Conservation (phyloP, 2,888 invertebrate genomes). For the Hedya salicella region DNA sequence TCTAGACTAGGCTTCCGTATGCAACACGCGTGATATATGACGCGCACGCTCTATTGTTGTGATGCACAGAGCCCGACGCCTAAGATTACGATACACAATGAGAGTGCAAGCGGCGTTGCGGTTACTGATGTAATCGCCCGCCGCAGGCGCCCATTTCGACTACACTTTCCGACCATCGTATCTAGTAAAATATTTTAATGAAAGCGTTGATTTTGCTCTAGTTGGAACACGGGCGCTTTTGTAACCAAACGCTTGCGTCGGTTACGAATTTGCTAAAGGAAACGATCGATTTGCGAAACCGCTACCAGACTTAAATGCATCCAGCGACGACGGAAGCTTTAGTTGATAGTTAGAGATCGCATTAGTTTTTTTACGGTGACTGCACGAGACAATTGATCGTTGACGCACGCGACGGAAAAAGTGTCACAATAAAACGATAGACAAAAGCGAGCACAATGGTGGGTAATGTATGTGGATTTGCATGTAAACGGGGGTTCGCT, state of each 20-base stretch:
- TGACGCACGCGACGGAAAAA: conserved; percentile 30
- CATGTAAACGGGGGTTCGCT: conserved; percentile 73
- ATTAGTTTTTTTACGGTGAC: conserved; percentile 14
- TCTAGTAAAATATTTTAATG: background rate
- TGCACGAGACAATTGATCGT: conserved; percentile 8
- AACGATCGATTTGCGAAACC: conserved; percentile 16
- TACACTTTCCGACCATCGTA: too few species aligned
- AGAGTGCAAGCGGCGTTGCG: conserved; percentile 26
- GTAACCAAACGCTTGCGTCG: too few species aligned
- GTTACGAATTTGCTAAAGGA: background rate
- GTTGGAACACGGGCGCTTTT: background rate
- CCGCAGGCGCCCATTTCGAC: too few species aligned
- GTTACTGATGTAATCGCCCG: conserved; percentile 11
- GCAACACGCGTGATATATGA: conserved; percentile 17
- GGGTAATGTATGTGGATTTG: conserved; percentile 57
- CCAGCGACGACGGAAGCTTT: conserved; percentile 18
- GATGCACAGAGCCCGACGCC: conserved; percentile 17
- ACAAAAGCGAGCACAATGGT: conserved; percentile 38
- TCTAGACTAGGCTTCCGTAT: conserved; percentile 34
- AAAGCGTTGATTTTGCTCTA: background rate
- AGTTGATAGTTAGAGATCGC: conserved; percentile 11
- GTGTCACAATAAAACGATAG: conserved; percentile 41
- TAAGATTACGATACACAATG: conserved; percentile 3
- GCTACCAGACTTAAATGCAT: background rate
- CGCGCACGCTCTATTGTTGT: conserved; percentile 23